These are phyloP conservation scores for Procambarus virginalis DNA, from an alignment of 1,140 invertebrate species.

Conservation along the genomic window DNA sequence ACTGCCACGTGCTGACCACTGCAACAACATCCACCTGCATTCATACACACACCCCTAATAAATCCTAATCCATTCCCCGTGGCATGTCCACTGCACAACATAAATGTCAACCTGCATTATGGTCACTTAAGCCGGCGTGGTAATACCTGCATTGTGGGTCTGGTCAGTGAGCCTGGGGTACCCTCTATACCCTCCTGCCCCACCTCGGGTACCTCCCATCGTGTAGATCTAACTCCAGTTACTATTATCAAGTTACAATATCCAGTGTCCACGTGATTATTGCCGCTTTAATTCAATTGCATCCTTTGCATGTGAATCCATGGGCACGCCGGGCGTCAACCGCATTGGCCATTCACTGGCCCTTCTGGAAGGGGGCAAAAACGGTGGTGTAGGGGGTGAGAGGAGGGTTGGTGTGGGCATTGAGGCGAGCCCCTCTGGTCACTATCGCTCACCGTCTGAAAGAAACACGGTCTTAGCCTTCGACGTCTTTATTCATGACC, in stretches of 20 bases:
- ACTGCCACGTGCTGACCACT: conserved; percentile 44
- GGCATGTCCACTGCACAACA: conserved; percentile 41
- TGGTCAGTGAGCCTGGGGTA: conserved; percentile 36
- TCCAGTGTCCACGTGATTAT: conserved; percentile 54
- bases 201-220: conserved; percentile 18
- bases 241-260: conserved; percentile 43
- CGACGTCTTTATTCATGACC: conserved; percentile 28
- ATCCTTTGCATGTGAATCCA: conserved; percentile 50
- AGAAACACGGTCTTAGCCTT: conserved; percentile 8
- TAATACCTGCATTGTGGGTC: conserved; percentile 10
- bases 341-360: conserved; percentile 56
- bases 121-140: not conserved
- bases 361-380: conserved; percentile 26
- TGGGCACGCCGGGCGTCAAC: conserved; percentile 33
- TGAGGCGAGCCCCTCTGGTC: conserved; percentile 37
- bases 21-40: conserved; percentile 52
- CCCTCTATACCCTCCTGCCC: not conserved
- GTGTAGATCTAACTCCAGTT: conserved; percentile 19
- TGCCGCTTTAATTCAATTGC: conserved; percentile 65
- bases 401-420: conserved; percentile 27
- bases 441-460: conserved; percentile 15
- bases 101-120: conserved; percentile 55
- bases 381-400: conserved; percentile 22
- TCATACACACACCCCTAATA: conserved; percentile 42
- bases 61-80: conserved; percentile 39